Percentiles rank a stretch among this genome's conserved stretches.
These are phyloP conservation scores for Daphoenositta chrysoptera DNA, from an alignment of 2,113 vertebrate genomes.

Conservation along the genomic window DNA sequence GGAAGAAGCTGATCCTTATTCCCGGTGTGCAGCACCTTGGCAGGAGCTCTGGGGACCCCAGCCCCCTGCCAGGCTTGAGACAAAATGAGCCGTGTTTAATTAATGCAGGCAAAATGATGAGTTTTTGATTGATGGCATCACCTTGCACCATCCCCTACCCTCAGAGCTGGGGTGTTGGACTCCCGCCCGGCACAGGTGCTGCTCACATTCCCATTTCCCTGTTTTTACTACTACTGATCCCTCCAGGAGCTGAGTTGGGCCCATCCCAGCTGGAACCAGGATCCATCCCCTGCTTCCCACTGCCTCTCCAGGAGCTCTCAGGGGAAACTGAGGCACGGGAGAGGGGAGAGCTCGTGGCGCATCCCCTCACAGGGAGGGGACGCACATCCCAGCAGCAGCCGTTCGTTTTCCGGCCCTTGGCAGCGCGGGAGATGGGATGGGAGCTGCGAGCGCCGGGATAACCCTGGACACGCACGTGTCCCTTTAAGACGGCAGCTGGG, in stretches of 20 bases:
- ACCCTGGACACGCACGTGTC: neutral
- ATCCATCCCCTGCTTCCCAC: neutral
- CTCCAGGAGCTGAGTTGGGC: neutral
- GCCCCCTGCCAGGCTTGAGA: neutral
- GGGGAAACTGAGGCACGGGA: neutral
- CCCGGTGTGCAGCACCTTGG: too few species aligned
- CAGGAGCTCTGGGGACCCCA: neutral
- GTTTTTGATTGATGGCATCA: neutral
- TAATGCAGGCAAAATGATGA: neutral
- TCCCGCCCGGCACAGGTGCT: rapidly evolving
- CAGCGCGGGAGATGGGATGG: rapidly evolving
- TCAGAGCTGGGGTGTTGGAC: neutral
- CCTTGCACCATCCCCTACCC: neutral
- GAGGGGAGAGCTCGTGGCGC: rapidly evolving
- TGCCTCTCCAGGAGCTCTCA: neutral
- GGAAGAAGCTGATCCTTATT: neutral
- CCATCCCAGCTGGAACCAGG: neutral
- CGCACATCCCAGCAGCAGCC: rapidly evolving
- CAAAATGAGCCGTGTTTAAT: neutral
- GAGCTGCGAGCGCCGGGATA: neutral
- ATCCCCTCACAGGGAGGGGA: rapidly evolving
- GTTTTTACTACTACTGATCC: neutral
- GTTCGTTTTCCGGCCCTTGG: neutral
- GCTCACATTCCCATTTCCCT: neutral
- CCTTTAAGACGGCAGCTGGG: conserved; percentile 25